A percentile compares a stretch with the other conserved stretches of the same genome.
Evolutionary conservation across 2,888 invertebrate genomes (phyloP).

Genomic region (Lacanobia oleracea): DNA sequence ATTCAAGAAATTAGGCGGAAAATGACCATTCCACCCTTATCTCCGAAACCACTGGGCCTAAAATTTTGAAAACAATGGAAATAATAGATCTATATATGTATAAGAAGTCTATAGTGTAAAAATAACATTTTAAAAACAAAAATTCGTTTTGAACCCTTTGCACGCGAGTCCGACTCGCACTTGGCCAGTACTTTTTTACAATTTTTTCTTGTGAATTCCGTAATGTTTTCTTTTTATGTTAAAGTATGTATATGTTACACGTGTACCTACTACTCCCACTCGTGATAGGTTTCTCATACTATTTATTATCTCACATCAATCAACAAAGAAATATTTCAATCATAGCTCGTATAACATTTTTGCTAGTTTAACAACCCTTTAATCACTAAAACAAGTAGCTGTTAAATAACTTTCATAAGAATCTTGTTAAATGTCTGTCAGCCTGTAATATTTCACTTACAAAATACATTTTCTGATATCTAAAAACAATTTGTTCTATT

Average conservation of each 20-base stretch:
- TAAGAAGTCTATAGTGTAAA: too few species aligned
- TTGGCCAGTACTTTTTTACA: too few species aligned
- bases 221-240: too few species aligned
- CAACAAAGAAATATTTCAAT: conserved; percentile 1
- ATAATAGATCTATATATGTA: too few species aligned
- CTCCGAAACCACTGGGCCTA: too few species aligned
- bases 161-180: too few species aligned
- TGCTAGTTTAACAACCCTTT: neutral
- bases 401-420: conserved; percentile 39
- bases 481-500: conserved; percentile 78
- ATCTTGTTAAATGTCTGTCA: conserved; percentile 48
- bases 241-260: neutral
- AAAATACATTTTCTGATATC: conserved; percentile 60
- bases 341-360: neutral
- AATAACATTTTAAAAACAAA: too few species aligned
- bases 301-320: conserved; percentile 4
- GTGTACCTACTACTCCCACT: neutral
- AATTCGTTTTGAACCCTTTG: too few species aligned
- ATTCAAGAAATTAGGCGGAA: too few species aligned
- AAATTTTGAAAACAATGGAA: too few species aligned
- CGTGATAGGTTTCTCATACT: neutral
- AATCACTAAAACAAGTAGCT: conserved; percentile 20
- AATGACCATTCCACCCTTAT: too few species aligned
- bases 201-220: too few species aligned
- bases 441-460: conserved; percentile 58